phyloP scores from a whole-genome alignment of 2,888 invertebrate genomes.

The Bruchidius siliquastri region DNA sequence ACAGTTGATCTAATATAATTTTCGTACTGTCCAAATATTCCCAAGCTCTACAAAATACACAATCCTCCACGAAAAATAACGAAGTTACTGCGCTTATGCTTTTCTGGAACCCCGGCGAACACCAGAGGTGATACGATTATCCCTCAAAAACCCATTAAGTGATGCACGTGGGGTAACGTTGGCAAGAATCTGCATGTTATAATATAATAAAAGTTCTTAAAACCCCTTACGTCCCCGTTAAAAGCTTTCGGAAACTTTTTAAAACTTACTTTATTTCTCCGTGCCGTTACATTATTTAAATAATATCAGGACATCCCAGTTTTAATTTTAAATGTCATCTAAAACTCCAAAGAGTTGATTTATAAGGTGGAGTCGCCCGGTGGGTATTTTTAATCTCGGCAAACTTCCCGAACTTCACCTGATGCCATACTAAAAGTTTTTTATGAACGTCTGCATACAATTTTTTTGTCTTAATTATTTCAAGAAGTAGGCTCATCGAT shows the following conservation, averaged over 20 bases:
- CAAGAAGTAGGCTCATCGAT: too few relatives aligned
- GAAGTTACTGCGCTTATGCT: too few relatives aligned
- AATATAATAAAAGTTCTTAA: constrained; percentile 20
- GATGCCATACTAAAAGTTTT: constrained; percentile 3
- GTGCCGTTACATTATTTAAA: constrained; percentile 21
- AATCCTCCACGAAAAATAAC: too few relatives aligned
- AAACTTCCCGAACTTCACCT: constrained; percentile 7
- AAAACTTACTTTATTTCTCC: constrained; percentile 24
- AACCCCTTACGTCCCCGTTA: constrained; percentile 28
- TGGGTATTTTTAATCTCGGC: constrained; percentile 6
- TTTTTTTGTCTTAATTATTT: not conserved
- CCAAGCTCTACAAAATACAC: too few relatives aligned
- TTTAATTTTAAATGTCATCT: constrained; percentile 18
- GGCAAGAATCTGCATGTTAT: constrained; percentile 27
- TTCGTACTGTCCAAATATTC: too few relatives aligned
- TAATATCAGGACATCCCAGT: constrained; percentile 18
- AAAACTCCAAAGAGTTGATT: constrained; percentile 8
- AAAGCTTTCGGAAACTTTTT: constrained; percentile 29
- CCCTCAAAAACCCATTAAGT: constrained; percentile 22
- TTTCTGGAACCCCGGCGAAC: constrained; percentile 9
- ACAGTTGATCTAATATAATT: too few relatives aligned
- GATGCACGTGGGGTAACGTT: constrained; percentile 9
- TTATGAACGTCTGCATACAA: not conserved
- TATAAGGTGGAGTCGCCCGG: constrained; percentile 2
- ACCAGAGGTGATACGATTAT: constrained; percentile 21